Base-by-base conservation (phyloP, 2,888 invertebrate genomes). In the Heteromurus nitidus region DNA sequence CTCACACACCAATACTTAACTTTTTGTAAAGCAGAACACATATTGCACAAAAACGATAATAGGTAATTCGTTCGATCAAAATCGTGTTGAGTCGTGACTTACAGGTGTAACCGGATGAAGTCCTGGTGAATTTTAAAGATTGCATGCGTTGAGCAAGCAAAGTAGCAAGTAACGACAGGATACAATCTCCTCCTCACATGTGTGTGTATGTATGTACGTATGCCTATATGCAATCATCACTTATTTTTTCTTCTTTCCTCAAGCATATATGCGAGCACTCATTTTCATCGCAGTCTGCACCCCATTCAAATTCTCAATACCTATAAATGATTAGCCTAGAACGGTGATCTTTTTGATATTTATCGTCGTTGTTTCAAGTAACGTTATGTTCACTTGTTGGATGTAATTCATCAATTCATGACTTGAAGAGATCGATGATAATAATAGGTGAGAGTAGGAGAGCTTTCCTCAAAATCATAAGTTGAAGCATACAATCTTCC, bases 31-130 rank as follows among this genome's bases (percentile, higher is more conserved):
- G n/a, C n/a, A n/a, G n/a, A n/a, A n/a, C n/a, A n/a, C n/a, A n/a
- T n/a, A n/a, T n/a, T 22, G 74, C 31, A 50, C 31, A 47, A 77
- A 58, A 47, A 70, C 68, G 24, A 67, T 42, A 28, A 55, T 80
- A 20, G 58, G 44, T 55, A 65, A 75, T 62, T 64, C 55, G 55
- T 60, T 62, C 64, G 70, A 83, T 83, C 77, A 68, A 83, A 73
- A 81, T 81, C 83, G 77, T 83, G 84, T 84, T 67, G 81, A 76
- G 70, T 84, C 84, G 84, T 84, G 84, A 84, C 84, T 60, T 68
- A 82, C 80, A 84, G 84, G 84, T 84, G 84, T 84, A 80, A 74
- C 80, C 77, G 53, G 64, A 70, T 60, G 58, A 55, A 26, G 26
- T 24, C 26, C 22, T 55, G 11, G 26, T 24, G 55, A 26, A 55